Evolutionary conservation across 2,888 invertebrate genomes (phyloP), one percentile per base, ranked within the genome.

Genomic region (Oxyscelio sp.): DNA sequence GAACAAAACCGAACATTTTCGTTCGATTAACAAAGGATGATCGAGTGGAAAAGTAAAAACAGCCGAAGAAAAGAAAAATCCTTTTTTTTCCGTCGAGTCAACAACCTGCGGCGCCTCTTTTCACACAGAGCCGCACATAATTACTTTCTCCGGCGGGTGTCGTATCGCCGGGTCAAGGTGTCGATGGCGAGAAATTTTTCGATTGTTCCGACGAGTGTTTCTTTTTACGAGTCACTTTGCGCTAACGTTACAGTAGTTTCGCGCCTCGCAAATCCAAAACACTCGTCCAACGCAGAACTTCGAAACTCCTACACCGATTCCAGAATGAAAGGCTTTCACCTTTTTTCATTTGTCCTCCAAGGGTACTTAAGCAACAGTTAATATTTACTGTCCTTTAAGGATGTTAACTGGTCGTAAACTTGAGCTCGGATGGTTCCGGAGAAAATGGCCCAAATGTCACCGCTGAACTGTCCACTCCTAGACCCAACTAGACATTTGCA

Each of bases 121-220:
- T 80, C 65, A n/a, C n/a, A n/a, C n/a, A 59, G 71, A 80, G 70
- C 43, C 71, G 50, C 54, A 31, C 52, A 68, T 85, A 85, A 85
- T 85, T 82, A 82, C 82, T 85, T 85, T 85, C 85, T 74, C 82
- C 54, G 38, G 31, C 56, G 70, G 54, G 66, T 80, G 80, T 66
- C 75, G 56, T 65, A 66, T 66, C 66, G n/a, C 27, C 52, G 74
- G 82, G 82, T 85, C 85, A 82, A 78, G 85, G 78, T 73, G 78
- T 70, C 73, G 38, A 63, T 48, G 68, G 58, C 71, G 66, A 81
- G 68, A 85, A 77, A 78, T 78, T 73, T 52, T 71, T 54, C 52
- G 61, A 34, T 40, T 34, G 54, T 70, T 73, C 65, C 45, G 40
- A 68, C 73, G 66, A 58, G 71, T 77, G 66, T 66, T 45, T 24